phyloP scores from a whole-genome alignment of 2,113 vertebrate species.

The Pluvianellus socialis region DNA sequence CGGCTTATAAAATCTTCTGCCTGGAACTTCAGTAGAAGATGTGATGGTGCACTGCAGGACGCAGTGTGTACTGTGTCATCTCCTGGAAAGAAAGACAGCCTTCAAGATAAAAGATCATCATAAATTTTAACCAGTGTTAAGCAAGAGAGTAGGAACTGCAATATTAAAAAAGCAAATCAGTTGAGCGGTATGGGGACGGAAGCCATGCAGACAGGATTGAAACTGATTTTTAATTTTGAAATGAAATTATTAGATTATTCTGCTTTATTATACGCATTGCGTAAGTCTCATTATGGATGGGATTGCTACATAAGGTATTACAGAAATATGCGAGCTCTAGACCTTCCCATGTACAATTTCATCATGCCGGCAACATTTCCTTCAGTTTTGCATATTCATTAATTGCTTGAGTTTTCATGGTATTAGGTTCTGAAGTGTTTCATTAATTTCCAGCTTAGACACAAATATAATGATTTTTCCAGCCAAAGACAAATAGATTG shows the following conservation, averaged over 20 bases:
- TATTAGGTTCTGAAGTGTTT: background rate
- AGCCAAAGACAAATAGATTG: constrained; percentile 8
- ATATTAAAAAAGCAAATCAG: background rate
- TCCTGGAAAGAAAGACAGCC: background rate
- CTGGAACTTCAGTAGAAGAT: background rate
- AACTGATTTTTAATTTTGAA: background rate
- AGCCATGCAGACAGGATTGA: background rate
- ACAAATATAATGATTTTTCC: constrained; percentile 24
- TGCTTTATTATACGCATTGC: background rate
- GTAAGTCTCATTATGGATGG: background rate
- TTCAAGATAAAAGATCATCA: background rate
- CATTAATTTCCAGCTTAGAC: constrained; percentile 12
- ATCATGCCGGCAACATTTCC: background rate
- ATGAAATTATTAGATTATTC: background rate
- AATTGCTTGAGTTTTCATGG: background rate
- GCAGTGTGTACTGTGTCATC: rapidly evolving
- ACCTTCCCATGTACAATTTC: background rate
- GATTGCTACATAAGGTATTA: background rate
- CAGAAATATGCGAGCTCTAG: background rate
- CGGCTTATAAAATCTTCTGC: background rate
- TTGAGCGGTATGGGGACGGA: background rate
- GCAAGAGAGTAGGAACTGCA: background rate
- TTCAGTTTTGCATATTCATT: background rate
- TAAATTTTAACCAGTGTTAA: background rate
- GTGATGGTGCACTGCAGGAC: background rate